Evolutionary conservation across 2,797 vertebrate species (phyloP), one percentile per base, ranked within the genome.

Genomic region (Phrynocephalus vlangalii): DNA sequence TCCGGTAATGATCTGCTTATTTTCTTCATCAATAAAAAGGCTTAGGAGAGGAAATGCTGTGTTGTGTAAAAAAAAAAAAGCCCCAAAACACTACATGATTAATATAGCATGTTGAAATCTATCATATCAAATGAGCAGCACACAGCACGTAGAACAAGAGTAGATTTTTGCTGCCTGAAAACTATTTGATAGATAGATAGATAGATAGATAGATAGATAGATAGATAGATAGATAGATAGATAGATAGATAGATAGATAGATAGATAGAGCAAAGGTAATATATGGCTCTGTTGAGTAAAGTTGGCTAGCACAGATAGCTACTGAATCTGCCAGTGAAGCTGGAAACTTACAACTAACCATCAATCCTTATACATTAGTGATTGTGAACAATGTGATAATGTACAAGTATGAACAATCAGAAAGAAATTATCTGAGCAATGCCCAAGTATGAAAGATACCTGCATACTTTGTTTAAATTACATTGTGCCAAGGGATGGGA

Each of bases 1-100:
- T 44, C 99, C 98, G 1, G 95, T 96, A 66, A 98, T 92, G 67
- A 99, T 90, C 87, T 98, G 97, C 85, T 91, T 95, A 71, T 92
- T 96, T 83, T 96, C 93, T 92, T 96, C 96, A 87, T 97, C 72
- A 83, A 98, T 93, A 72, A 95, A 91, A 66, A 98, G 88, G 91
- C 97, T 98, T 82, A 98, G 94, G 85, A 99, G 96, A 44, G 98
- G 97, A 93, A 93, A 96, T 0, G 96, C 98, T 99, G 72, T 6
- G 71, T 33, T 99, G 72, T 6, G 70, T 30, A 86, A 91, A 48
- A 52, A 56, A 48, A 56, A 13, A 56, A 56, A 56, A 9, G 13
- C 52, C 52, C 68, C 82, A 86, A 48, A 44, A 7, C 70, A 63
- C 18, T 66, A 28, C 50, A 38, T 78, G 84, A 85, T 15, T 66